Evolutionary conservation across 1,140 invertebrate species (phyloP).

Genomic region (Aphis gossypii): DNA sequence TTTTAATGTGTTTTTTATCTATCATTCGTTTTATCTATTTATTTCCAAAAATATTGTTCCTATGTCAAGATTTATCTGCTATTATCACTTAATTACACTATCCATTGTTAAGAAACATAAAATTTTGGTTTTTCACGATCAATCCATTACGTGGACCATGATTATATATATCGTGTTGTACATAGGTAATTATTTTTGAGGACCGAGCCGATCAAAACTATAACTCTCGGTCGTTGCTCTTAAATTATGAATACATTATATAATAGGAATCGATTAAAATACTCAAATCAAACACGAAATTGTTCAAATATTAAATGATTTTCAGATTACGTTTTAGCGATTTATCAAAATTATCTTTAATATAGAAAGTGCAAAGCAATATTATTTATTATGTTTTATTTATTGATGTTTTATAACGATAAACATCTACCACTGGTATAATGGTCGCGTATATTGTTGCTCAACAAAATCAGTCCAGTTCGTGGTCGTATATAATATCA

Average conservation of each 20-base stretch:
- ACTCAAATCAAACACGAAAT: not conserved
- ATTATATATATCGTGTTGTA: not conserved
- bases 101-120: no score
- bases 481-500: constrained; percentile 14
- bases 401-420: constrained; percentile 37
- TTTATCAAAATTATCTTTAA: constrained; percentile 39
- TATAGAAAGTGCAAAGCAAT: constrained; percentile 18
- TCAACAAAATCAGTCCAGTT: constrained; percentile 45
- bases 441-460: constrained; percentile 38
- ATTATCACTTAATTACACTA: no score
- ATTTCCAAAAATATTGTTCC: no score
- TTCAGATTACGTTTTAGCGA: not conserved
- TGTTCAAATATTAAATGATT: not conserved
- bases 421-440: constrained; percentile 42
- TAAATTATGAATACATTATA: not conserved
- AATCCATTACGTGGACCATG: not conserved
- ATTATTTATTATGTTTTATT: constrained; percentile 43
- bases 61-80: no score
- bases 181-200: not conserved
- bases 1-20: no score
- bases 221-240: not conserved
- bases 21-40: no score
- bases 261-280: not conserved
- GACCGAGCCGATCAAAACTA: not conserved
- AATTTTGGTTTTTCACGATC: not conserved